Conservation (phyloP, 2,113 vertebrate genomes). For the Limanda limanda region DNA sequence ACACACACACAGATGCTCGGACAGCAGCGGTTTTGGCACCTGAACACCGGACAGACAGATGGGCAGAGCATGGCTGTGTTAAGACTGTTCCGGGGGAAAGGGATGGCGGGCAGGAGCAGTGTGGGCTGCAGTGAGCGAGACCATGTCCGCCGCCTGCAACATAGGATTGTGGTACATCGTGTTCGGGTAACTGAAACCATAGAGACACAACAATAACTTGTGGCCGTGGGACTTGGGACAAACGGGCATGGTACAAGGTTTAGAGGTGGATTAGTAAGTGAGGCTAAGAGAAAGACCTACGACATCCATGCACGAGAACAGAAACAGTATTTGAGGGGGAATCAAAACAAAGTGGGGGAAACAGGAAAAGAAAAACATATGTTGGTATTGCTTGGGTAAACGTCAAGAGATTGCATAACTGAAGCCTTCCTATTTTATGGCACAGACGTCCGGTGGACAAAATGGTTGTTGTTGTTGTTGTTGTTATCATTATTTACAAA, state of each 20-base stretch:
- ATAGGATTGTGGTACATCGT: not conserved
- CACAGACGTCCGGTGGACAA: slow-evolving; percentile 90
- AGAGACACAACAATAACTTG: not conserved
- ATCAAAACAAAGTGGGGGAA: slow-evolving; percentile 18
- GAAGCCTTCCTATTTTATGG: slow-evolving; percentile 94
- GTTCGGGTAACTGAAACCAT: not conserved
- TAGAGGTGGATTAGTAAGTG: slow-evolving; percentile 41
- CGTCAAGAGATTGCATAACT: slow-evolving; percentile 81
- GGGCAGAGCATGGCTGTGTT: slow-evolving; percentile 34
- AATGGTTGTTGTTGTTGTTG: slow-evolving; percentile 74
- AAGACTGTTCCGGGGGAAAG: slow-evolving; percentile 10
- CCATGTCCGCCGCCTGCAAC: slow-evolving; percentile 35
- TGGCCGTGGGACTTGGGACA: slow-evolving; percentile 20
- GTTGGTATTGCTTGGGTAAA: slow-evolving; percentile 84
- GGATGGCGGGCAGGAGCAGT: slow-evolving; percentile 12
- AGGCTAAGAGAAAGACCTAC: slow-evolving; percentile 25
- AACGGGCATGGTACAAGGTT: not conserved
- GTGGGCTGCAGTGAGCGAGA: slow-evolving; percentile 9
- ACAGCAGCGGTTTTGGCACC: slow-evolving; percentile 60
- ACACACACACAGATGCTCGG: slow-evolving; percentile 21
- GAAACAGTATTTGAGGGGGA: not conserved
- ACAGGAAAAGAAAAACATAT: slow-evolving; percentile 56
- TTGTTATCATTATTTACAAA: slow-evolving; percentile 93
- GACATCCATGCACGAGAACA: slow-evolving; percentile 46
- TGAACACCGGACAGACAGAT: slow-evolving; percentile 54